These are phyloP conservation scores for Scolopax rusticola DNA, from an alignment of 2,797 vertebrate species.

Conservation along the genomic window DNA sequence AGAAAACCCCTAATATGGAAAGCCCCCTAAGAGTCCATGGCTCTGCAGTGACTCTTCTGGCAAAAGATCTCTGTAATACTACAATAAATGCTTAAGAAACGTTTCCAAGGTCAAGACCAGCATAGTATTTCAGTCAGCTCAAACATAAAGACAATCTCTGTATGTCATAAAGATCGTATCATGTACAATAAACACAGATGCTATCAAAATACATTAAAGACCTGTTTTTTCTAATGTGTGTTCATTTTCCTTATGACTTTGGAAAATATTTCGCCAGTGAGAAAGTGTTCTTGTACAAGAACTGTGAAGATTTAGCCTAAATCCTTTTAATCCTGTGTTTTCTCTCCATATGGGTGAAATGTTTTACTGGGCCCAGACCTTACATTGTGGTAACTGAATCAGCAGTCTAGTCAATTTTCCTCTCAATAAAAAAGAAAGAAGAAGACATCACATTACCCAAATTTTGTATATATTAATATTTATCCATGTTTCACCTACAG, in stretches of 20 bases:
- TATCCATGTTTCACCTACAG: background rate
- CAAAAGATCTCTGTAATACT: constrained; percentile 35
- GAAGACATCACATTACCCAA: background rate
- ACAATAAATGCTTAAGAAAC: constrained; percentile 43
- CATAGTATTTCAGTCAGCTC: constrained; percentile 59
- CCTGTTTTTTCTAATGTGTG: background rate
- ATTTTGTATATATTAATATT: background rate
- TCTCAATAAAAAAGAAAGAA: background rate
- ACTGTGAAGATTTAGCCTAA: background rate
- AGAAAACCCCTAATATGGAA: constrained; percentile 70
- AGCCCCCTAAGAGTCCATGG: constrained; percentile 47
- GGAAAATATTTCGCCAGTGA: background rate
- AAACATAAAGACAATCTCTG: constrained; percentile 32
- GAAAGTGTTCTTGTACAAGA: background rate
- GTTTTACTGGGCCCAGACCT: background rate
- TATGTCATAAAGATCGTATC: constrained; percentile 57
- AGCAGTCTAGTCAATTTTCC: background rate
- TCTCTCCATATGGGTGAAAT: background rate
- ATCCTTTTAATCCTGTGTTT: background rate
- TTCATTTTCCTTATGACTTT: constrained; percentile 18
- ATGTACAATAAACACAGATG: constrained; percentile 37
- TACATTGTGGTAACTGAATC: background rate
- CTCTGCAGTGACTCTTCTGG: constrained; percentile 64
- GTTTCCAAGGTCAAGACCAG: constrained; percentile 64
- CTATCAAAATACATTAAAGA: background rate